Conservation (phyloP, 2,797 vertebrate species). For the Prionace glauca region DNA sequence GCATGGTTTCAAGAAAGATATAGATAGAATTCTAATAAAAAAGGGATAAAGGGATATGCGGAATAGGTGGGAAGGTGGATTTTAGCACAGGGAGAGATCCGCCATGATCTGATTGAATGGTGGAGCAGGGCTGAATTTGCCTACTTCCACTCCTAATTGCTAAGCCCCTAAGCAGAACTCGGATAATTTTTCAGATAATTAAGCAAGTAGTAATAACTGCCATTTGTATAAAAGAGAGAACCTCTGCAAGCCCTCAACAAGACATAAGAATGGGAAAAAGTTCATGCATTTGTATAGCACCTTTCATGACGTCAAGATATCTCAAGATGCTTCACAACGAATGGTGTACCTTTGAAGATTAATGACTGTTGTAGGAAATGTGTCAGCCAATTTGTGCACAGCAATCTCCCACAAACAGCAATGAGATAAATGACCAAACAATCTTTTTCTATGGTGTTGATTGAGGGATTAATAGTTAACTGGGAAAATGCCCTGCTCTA, state of each 20-base stretch:
- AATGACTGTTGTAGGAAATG: background rate
- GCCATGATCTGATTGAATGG: no score
- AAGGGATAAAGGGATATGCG: no score
- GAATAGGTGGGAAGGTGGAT: no score
- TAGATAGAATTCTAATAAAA: no score
- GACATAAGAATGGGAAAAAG: background rate
- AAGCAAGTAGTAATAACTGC: background rate
- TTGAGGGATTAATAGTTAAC: background rate
- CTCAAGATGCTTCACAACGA: background rate
- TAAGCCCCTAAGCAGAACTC: background rate
- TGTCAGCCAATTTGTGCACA: background rate
- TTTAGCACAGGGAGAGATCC: no score
- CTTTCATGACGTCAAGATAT: background rate
- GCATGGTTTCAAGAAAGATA: no score
- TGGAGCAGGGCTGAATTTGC: no score
- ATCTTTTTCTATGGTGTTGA: background rate
- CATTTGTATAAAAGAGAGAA: background rate
- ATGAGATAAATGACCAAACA: background rate
- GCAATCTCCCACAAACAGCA: no score
- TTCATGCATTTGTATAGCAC: background rate
- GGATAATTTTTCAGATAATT: background rate
- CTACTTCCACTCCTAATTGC: no score
- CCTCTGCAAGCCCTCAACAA: background rate
- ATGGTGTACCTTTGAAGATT: background rate
- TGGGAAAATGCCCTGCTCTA: background rate